Evolutionary conservation across 1,140 invertebrate species (phyloP), one percentile per base, ranked within the genome.

Genomic region (Tetramorium alpestre): DNA sequence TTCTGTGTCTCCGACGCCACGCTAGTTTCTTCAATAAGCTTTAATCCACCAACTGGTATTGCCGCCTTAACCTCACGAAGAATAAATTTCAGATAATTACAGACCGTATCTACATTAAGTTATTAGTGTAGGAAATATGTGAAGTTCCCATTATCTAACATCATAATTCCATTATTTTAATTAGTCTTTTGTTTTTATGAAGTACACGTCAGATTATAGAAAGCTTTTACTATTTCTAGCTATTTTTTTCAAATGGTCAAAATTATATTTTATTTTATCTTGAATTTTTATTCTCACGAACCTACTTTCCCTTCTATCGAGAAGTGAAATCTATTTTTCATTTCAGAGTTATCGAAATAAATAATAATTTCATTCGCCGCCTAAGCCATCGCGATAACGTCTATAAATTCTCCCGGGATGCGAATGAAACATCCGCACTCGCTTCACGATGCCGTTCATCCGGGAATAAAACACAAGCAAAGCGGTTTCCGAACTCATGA

Each of bases 401-500:
- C 41, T 73, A 73, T 75, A 75, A 84, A 84, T 84, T 62, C 54
- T 75, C 69, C 3, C 18, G 41, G 8, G 69, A 18, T 41, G 54
- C 69, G 69, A 67, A 70, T 60, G 54, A 84, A 75, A 80, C 28
- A 70, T 81, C 41, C 77, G 33, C n/a, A 47, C 44, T 47, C 28
- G 49, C 10, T 81, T 56, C 65, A 22, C 80, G 25, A 60, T 8
- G 56, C 41, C 51, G 51, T 62, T 75, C 54, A 84, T 84, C 69
- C 69, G 69, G 25, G 67, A 47, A 84, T 82, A 82, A 82, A 60
- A 75, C 80, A 82, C 69, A 84, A 75, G 69, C 69, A 56, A 11
- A 81, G 41, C 54, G 18, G 25, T 84, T 54, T 75, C 77, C 16
- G 62, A 56, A 33, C 77, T 80, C 80, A 84, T 84, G 80, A 84